Conservation (phyloP, 2,113 vertebrate genomes). For the Gila orcuttii region DNA sequence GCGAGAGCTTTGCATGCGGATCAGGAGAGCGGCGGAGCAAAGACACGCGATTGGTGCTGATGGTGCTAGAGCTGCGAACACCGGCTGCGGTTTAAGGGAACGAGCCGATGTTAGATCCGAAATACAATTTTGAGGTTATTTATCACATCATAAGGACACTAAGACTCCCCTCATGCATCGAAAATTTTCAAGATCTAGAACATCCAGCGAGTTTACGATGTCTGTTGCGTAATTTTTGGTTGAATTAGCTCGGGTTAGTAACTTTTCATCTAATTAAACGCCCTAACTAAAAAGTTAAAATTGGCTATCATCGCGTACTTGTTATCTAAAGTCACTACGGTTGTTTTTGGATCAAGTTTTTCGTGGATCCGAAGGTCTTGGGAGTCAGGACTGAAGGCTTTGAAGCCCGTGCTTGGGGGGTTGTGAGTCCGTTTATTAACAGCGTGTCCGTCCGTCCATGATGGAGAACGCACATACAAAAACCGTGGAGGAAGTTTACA, state of each 20-base stretch:
- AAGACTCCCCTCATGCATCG: not conserved
- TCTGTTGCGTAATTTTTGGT: not conserved
- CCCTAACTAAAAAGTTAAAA: not conserved
- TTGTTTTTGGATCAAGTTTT: constrained; percentile 17
- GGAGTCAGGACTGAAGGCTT: constrained; percentile 5
- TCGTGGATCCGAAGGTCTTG: constrained; percentile 11
- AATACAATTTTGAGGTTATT: not conserved
- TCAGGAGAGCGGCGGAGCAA: constrained; percentile 78
- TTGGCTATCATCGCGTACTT: not conserved
- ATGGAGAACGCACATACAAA: constrained; percentile 99
- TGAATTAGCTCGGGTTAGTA: not conserved
- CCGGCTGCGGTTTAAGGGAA: constrained; percentile 59
- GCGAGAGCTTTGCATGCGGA: constrained; percentile 73
- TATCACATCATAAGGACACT: not conserved
- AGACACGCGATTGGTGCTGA: constrained; percentile 84
- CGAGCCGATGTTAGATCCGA: constrained; percentile 24
- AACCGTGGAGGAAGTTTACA: constrained; percentile 97
- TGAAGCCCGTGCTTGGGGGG: constrained; percentile 53
- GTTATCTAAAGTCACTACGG: not conserved
- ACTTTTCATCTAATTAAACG: not conserved
- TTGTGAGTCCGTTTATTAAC: constrained; percentile 52
- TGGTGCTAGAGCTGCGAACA: constrained; percentile 49
- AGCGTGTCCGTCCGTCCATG: constrained; percentile 62
- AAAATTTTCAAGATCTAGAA: not conserved
- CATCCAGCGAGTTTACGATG: not conserved